Evolutionary conservation across 2,113 vertebrate genomes (phyloP).

Genomic region (Phasianus colchicus): DNA sequence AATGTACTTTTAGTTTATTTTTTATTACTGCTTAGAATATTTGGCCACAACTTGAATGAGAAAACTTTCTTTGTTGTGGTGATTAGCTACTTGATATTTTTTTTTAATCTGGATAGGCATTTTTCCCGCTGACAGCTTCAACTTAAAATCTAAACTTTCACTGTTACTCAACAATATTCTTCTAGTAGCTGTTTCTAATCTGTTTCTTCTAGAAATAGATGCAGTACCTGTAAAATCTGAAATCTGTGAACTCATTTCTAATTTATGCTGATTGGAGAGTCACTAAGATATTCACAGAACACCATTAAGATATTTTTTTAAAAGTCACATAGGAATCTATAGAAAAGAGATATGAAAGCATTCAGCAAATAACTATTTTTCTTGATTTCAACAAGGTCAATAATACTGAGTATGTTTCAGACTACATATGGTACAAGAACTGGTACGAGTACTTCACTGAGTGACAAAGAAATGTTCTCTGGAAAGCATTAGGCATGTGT

Average conservation of each 20-base stretch:
- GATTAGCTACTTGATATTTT: neutral
- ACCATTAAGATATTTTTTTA: neutral
- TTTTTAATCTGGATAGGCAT: neutral
- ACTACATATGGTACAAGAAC: neutral
- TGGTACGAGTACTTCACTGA: neutral
- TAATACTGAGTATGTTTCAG: neutral
- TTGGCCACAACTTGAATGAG: neutral
- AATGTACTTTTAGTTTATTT: neutral
- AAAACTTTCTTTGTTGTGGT: neutral
- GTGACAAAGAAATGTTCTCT: neutral
- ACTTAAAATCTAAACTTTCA: neutral
- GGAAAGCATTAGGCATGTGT: neutral
- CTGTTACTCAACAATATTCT: neutral
- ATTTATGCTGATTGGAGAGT: neutral
- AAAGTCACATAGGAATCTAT: neutral
- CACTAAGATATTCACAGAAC: neutral
- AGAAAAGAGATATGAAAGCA: neutral
- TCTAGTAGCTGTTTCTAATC: neutral
- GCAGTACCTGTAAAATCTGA: neutral
- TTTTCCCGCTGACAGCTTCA: neutral
- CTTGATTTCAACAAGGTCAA: neutral
- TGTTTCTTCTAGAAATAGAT: neutral
- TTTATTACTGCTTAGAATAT: neutral
- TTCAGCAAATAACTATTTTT: neutral
- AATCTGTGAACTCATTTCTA: neutral